Percentiles rank a stretch among this genome's conserved stretches.
Evolutionary conservation across 1,140 invertebrate species (phyloP).

Genomic region (Bombus terrestris): DNA sequence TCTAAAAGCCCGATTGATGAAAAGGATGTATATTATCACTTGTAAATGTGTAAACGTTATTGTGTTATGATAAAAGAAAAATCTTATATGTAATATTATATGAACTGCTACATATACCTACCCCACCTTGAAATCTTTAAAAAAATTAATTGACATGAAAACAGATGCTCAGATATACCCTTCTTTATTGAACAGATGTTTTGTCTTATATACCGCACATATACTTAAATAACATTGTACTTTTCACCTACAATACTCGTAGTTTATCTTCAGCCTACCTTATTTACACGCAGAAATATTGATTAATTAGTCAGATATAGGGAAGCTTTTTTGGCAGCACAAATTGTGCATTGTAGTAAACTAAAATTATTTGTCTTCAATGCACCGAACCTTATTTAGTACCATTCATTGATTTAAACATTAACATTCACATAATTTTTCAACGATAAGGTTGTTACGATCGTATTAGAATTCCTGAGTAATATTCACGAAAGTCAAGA

Average conservation of each 20-base stretch:
- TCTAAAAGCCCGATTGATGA: not conserved
- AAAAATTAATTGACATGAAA: not conserved
- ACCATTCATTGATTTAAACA: not conserved
- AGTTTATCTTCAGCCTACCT: conserved; percentile 33
- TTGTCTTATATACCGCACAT: conserved; percentile 58
- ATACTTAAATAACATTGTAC: conserved; percentile 72
- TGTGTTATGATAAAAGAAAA: conserved; percentile 38
- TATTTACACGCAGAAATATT: conserved; percentile 45
- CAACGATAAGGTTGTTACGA: not conserved
- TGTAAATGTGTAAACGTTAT: conserved; percentile 54
- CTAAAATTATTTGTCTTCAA: conserved; percentile 13
- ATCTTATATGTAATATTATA: conserved; percentile 8
- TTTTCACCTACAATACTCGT: conserved; percentile 69
- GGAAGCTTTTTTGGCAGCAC: conserved; percentile 69
- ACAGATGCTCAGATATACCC: conserved; percentile 35
- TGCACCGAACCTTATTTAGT: conserved; percentile 12
- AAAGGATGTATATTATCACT: conserved; percentile 34
- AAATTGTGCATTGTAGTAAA: conserved; percentile 63
- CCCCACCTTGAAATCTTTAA: not conserved
- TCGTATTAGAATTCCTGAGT: conserved; percentile 35
- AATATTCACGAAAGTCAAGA: conserved; percentile 37
- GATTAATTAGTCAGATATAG: conserved; percentile 45
- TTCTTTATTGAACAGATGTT: conserved; percentile 64
- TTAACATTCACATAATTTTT: not conserved
- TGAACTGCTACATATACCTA: not conserved